Evolutionary conservation across 1,140 invertebrate species (phyloP), one percentile per base, ranked within the genome.

Genomic region (Drosophila nigromelanica): DNA sequence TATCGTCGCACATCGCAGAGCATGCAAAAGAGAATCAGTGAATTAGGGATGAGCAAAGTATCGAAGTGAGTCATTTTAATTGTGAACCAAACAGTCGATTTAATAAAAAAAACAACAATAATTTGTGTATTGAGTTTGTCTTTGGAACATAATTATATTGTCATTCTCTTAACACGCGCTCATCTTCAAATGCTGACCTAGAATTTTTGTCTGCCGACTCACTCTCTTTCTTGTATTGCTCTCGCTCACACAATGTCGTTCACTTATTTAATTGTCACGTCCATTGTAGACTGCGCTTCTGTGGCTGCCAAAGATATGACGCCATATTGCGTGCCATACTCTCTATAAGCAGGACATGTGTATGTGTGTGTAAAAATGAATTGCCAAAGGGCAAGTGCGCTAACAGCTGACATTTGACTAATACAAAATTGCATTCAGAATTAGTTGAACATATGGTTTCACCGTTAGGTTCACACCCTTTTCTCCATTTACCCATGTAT

Each of bases 391-490:
- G 55, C 47, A 39, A 59, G 59, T 43, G 50, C 58, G 56, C 50
- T 12, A 78, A 67, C 79, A 82, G 79, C 80, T 82, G 80, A 79
- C 80, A 83, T 74, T 83, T 83, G 76, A 79, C 76, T 75, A 59
- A 71, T 35, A 70, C 54, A 76, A 81, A 80, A 69, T 61, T 66
- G 74, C 78, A 78, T 56, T 73, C 47, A 66, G 37, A 60, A 68
- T 47, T 54, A 47, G 15, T 47, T 24, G 15, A 45, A 73, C 76
- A 85, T 64, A 64, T 76, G 80, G 63, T 81, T 60, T 54, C 75
- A 76, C 73, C 56, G 64, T 76, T 76, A 62, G 43, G 54, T 21
- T 35, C 7, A 27, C 61, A 54, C 50, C 15, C 61, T 21, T 30
- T 37, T 21, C 7, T 18, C 15, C 15, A 27, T 35, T 5, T 51